A percentile compares a stretch with the other conserved stretches of the same genome.
phyloP scores from a whole-genome alignment of 2,888 invertebrate genomes.

The Nymphalis polychloros region DNA sequence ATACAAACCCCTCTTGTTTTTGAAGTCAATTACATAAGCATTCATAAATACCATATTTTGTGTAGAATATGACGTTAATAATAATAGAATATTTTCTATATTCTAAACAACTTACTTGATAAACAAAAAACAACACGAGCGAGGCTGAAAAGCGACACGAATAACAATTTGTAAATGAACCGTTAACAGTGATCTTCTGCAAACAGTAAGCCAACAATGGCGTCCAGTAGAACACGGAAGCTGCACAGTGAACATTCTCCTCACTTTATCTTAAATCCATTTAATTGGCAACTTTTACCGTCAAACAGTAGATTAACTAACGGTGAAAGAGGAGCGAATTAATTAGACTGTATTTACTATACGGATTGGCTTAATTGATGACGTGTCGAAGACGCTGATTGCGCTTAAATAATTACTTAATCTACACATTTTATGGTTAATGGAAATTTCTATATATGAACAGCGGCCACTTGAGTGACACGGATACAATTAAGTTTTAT shows the following conservation, averaged over 20 bases:
- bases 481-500: no score
- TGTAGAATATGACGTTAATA: no score
- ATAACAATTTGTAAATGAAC: constrained; percentile 5
- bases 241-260: constrained; percentile 32
- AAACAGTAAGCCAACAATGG: constrained; percentile 31
- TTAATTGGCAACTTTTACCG: constrained; percentile 40
- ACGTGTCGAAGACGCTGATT: background rate
- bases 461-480: no score
- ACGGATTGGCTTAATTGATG: constrained; percentile 1
- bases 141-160: no score
- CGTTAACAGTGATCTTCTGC: background rate
- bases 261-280: constrained; percentile 34
- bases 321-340: constrained; percentile 34
- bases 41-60: no score
- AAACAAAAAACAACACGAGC: no score
- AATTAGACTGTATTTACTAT: constrained; percentile 32
- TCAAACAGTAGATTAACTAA: constrained; percentile 36
- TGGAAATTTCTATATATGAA: background rate
- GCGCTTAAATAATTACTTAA: constrained; percentile 12
- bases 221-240: constrained; percentile 36
- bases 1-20: no score
- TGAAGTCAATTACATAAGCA: no score
- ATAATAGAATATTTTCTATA: no score
- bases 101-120: no score
- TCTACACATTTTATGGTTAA: constrained; percentile 3